phyloP scores from a whole-genome alignment of 92 coral and sea anemone genomes.

The Palythoa grandis region DNA sequence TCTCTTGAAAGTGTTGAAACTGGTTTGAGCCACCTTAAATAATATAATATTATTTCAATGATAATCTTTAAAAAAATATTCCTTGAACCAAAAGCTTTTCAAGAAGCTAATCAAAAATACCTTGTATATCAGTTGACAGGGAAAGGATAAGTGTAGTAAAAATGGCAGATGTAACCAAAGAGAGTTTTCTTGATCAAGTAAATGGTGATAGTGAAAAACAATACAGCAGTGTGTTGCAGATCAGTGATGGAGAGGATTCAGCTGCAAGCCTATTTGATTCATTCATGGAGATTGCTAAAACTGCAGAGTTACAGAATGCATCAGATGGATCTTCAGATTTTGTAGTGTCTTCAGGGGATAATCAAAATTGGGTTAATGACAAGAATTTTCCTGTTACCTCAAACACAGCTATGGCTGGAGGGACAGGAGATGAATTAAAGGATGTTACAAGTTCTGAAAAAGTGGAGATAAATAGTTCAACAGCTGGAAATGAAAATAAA shows the following conservation, averaged over 20 bases:
- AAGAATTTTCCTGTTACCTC: neutral
- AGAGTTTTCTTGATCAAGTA: conserved; percentile 5
- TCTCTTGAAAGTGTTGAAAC: too few relatives aligned
- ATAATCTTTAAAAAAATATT: too few relatives aligned
- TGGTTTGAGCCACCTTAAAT: too few relatives aligned
- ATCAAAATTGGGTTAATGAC: neutral
- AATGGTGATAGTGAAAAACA: conserved; percentile 1
- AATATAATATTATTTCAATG: too few relatives aligned
- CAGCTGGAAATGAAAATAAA: neutral
- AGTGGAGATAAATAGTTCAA: neutral
- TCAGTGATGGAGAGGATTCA: conserved; percentile 49
- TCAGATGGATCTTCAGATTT: neutral
- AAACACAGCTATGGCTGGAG: neutral
- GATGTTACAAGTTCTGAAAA: neutral
- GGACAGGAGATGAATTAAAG: neutral
- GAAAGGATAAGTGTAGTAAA: neutral
- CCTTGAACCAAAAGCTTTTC: neutral
- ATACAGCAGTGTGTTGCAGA: neutral
- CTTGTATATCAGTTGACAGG: neutral
- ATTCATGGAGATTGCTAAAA: conserved; percentile 88
- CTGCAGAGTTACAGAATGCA: conserved; percentile 52
- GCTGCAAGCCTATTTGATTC: conserved; percentile 80
- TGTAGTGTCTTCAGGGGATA: neutral
- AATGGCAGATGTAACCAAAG: conserved; percentile 21
- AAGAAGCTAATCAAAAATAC: neutral